Evolutionary conservation across 2,113 vertebrate genomes (phyloP), one percentile per base, ranked within the genome.

Genomic region (Poecile atricapillus): DNA sequence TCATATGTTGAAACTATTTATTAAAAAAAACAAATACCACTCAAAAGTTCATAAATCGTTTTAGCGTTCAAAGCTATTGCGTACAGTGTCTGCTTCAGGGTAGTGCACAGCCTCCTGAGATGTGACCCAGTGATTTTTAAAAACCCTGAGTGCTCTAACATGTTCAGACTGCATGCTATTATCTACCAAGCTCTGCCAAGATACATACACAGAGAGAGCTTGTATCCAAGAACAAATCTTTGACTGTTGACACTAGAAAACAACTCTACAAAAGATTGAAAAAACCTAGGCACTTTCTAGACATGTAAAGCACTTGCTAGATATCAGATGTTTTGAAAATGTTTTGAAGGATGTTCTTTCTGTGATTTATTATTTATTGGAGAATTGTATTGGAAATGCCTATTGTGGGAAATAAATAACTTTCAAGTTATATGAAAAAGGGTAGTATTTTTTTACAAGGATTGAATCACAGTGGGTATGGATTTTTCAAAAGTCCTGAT

Each of bases 291-390:
- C 13, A 28, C 33, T 87, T 84, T 56, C 59, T 59, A 85, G 78
- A 73, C 75, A 74, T 64, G 64, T 39, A 83, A 77, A 94, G 33
- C 14, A 37, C 83, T 94, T 91, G 25, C 63, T 82, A 63, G 37
- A 37, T 62, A 83, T 49, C 58, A 69, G 47, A 44, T 70, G 11
- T 80, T 94, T 87, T 85, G 78, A 85, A 68, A 67, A 46, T 86
- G 9, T 65, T 94, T 90, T 89, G 76, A 92, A 76, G 56, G 18
- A 67, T 70, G 31, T 13, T 65, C 46, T 77, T 80, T 74, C 6
- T 78, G 59, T 74, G 71, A 92, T 93, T 89, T 59, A 83, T 94
- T 89, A 89, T 87, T 94, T 97, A 89, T 75, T 90, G 35, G n/a
- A 87, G 35, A 93, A 88, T 78, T 93, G 39, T 67, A 78, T 83